A percentile compares a stretch with the other conserved stretches of the same genome.
These are phyloP conservation scores for Amblyornis subalaris DNA, from an alignment of 2,113 vertebrate genomes.

Conservation along the genomic window DNA sequence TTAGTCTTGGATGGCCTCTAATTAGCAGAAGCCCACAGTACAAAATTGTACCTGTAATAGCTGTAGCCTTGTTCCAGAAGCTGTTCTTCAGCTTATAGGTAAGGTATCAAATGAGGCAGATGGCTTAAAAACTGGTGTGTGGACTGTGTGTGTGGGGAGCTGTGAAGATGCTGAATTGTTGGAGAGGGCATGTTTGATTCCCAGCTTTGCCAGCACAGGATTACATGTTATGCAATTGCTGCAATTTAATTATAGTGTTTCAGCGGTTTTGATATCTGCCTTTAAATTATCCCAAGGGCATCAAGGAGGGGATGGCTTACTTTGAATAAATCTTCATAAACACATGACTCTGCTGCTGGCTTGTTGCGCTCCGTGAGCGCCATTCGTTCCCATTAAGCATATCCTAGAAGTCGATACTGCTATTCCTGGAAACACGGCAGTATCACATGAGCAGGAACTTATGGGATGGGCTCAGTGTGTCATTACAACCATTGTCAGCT, in stretches of 20 bases:
- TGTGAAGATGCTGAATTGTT: not conserved
- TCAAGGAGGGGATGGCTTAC: not conserved
- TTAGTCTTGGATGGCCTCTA: not conserved
- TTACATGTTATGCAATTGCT: slow-evolving; percentile 7
- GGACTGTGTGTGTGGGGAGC: not conserved
- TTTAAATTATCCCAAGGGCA: slow-evolving; percentile 46
- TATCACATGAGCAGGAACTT: not conserved
- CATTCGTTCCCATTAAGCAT: not conserved
- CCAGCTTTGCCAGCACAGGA: not conserved
- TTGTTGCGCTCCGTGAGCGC: not conserved
- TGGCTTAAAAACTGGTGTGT: not conserved
- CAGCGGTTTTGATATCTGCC: slow-evolving; percentile 29
- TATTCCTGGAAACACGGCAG: slow-evolving; percentile 8
- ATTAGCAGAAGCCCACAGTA: not conserved
- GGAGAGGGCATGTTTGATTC: not conserved
- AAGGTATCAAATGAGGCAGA: not conserved
- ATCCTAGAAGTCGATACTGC: not conserved
- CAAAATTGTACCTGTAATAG: slow-evolving; percentile 6
- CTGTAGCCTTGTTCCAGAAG: slow-evolving; percentile 9
- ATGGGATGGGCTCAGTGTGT: slow-evolving; percentile 41
- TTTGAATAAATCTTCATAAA: slow-evolving; percentile 66
- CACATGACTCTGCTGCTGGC: not conserved
- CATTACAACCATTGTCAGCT: slow-evolving; percentile 64
- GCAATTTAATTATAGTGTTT: not conserved
- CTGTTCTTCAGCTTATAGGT: slow-evolving; percentile 1